Base-by-base conservation (phyloP, 2,888 invertebrate species). In the Rotaria macrura region DNA sequence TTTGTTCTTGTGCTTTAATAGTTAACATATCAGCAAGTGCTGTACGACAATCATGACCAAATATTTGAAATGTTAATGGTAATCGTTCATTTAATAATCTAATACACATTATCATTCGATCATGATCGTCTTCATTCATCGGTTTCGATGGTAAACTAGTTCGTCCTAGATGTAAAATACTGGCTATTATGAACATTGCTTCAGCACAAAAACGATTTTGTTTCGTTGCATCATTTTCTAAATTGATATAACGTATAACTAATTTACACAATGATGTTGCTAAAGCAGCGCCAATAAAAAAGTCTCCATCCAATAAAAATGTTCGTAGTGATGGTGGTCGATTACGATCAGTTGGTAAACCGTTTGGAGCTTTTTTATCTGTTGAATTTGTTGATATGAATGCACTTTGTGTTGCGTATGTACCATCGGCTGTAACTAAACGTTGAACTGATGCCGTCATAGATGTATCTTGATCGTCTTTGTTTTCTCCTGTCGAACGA, bases 321-420 rank as follows among this genome's bases (percentile, higher is more conserved):
- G 94, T 94, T 57, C 96, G 93, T 86, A 97, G 91, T 14, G 95
- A 94, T 29, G 95, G 95, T 43, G 57, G 85, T 29, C 84, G 72
- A 83, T 85, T 85, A 49, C 38, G 38, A n/a, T 40, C n/a, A 54
- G 55, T 54, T 2, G 38, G 23, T n/a, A 40, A 14, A 34, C 34
- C 43, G 23, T 10, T 43, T 10, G 10, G 25, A 25, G 43, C 12
- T n/a, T 40, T 79, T 43, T 40, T 43, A 10, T 40, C 43, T 5
- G 20, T 23, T 40, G 74, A 87, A 5, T 88, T 87, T 4, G 89
- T 88, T 7, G 95, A 92, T 89, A 95, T 96, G 91, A 98, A 96
- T 74, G 96, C 97, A 88, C 97, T 97, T 92, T 99, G 98, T 7
- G 97, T 95, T 47, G 98, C 99, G 91, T 99, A 99, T 0, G 98